Evolutionary conservation across 2,888 invertebrate species (phyloP).

Genomic region (Trissoscelio sp.): DNA sequence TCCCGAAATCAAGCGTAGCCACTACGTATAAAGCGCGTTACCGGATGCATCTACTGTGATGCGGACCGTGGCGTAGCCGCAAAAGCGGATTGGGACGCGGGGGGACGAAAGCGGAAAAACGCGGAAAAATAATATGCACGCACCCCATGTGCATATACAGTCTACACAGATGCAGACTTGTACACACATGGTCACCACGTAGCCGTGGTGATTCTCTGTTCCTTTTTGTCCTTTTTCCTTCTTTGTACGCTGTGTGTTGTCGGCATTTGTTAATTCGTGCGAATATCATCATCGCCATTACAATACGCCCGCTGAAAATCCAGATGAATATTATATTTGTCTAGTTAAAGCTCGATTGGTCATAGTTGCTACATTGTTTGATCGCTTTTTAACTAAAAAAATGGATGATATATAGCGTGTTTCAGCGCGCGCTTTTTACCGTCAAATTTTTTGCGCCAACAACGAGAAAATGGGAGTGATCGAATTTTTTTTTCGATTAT

Average conservation of each 20-base stretch:
- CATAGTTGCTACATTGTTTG: constrained; percentile 55
- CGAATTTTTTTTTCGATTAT: constrained; percentile 25
- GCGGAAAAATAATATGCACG: constrained; percentile 63
- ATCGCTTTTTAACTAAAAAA: constrained; percentile 51
- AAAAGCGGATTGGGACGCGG: constrained; percentile 79
- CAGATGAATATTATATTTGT: constrained; percentile 65
- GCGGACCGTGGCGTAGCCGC: constrained; percentile 76
- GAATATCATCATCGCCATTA: constrained; percentile 65
- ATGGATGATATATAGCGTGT: constrained; percentile 14
- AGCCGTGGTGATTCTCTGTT: constrained; percentile 55
- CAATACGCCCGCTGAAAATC: constrained; percentile 51
- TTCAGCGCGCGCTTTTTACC: constrained; percentile 33
- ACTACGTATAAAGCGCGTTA: constrained; percentile 78
- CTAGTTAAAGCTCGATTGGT: constrained; percentile 65
- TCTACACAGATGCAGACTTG: too few relatives aligned
- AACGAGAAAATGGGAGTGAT: constrained; percentile 18
- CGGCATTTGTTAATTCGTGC: constrained; percentile 66
- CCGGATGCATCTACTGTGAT: constrained; percentile 73
- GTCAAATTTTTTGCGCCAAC: constrained; percentile 26
- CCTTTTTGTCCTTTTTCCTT: constrained; percentile 45
- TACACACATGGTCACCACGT: constrained; percentile 5
- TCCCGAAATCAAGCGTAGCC: constrained; percentile 80
- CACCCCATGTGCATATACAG: constrained; percentile 14
- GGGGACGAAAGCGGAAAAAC: constrained; percentile 74
- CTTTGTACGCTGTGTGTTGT: constrained; percentile 57